A percentile compares a stretch with the other conserved stretches of the same genome.
Conservation (phyloP, 2,113 vertebrate species). For the Clarias gariepinus region DNA sequence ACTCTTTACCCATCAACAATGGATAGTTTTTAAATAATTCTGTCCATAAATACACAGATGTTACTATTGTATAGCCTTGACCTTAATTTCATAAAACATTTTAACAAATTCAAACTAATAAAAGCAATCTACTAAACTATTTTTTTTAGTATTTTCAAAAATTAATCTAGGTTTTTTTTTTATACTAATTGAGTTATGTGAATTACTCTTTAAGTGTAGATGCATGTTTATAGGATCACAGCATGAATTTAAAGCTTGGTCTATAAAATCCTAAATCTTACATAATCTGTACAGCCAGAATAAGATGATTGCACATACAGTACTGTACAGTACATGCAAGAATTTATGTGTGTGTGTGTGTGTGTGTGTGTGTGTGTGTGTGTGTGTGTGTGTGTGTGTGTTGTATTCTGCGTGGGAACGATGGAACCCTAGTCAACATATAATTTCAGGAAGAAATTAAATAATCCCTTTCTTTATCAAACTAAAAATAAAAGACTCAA, state of each 20-base stretch:
- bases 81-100: background rate
- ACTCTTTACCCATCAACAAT: too few species aligned
- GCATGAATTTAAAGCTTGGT: background rate
- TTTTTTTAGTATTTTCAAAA: background rate
- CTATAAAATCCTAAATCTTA: background rate
- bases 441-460: constrained; percentile 24
- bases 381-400: background rate
- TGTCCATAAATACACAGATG: background rate
- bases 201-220: background rate
- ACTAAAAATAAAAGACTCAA: background rate
- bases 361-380: constrained; percentile 4
- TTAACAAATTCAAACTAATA: background rate
- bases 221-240: background rate
- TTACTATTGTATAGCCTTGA: background rate
- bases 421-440: constrained; percentile 36
- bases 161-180: background rate
- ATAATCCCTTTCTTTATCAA: background rate
- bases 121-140: background rate
- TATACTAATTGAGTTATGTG: background rate
- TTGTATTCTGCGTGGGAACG: background rate
- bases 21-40: background rate
- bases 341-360: background rate
- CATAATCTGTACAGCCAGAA: background rate
- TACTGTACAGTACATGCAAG: background rate
- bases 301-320: background rate